A percentile compares a stretch with the other conserved stretches of the same genome.
These are phyloP conservation scores for Temnothorax ravouxi DNA, from an alignment of 2,888 invertebrate genomes.

Conservation along the genomic window DNA sequence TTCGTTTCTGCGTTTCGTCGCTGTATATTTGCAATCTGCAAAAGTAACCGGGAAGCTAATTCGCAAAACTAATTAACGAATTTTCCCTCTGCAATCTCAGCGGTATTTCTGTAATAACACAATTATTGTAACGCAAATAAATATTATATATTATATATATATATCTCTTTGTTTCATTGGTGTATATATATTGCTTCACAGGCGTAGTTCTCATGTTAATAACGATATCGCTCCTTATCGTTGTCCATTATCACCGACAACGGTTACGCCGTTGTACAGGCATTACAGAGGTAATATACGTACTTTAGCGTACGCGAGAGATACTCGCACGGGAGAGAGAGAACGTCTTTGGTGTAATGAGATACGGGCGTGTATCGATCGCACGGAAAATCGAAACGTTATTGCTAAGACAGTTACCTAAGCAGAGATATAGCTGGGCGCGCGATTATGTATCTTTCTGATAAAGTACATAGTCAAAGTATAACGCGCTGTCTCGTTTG, in stretches of 20 bases:
- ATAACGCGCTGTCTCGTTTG: constrained; percentile 21
- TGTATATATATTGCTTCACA: background rate
- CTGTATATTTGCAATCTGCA: background rate
- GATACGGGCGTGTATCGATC: constrained; percentile 47
- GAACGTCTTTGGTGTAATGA: constrained; percentile 40
- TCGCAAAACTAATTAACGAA: constrained; percentile 35
- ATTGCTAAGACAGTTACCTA: constrained; percentile 21
- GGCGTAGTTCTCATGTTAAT: constrained; percentile 27
- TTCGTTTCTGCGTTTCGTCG: background rate
- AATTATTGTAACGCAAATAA: constrained; percentile 19
- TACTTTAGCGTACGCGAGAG: constrained; percentile 20
- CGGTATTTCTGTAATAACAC: background rate
- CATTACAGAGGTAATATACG: constrained; percentile 10
- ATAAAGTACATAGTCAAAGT: constrained; percentile 34
- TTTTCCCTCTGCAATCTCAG: background rate
- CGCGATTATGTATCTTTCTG: constrained; percentile 38
- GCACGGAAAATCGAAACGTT: constrained; percentile 30
- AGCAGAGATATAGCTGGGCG: background rate
- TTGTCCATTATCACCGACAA: constrained; percentile 30
- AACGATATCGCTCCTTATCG: constrained; percentile 31
- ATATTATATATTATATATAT: background rate
- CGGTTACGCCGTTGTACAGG: constrained; percentile 14
- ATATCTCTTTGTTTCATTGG: background rate
- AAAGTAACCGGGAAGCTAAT: constrained; percentile 11
- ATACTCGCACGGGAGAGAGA: constrained; percentile 5